These are phyloP conservation scores for Eupsittula cactorum DNA, from an alignment of 2,113 vertebrate species.

Conservation along the genomic window DNA sequence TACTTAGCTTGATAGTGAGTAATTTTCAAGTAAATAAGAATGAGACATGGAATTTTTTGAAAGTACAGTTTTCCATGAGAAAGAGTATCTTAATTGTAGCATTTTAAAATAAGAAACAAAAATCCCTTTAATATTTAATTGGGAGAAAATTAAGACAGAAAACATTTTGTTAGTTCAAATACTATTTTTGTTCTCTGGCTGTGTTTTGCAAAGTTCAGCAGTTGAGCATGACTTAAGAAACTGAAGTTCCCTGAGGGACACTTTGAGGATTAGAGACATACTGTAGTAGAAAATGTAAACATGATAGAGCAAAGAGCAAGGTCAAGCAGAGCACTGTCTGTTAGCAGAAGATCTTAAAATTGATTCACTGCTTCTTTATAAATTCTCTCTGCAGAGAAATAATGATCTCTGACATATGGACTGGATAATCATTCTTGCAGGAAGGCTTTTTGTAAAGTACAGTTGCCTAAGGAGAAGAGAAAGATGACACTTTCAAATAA, in stretches of 20 bases:
- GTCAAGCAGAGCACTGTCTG: conserved; percentile 61
- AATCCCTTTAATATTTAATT: not conserved
- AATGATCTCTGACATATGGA: conserved; percentile 11
- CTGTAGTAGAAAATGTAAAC: conserved; percentile 73
- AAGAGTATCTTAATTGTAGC: not conserved
- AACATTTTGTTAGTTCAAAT: not conserved
- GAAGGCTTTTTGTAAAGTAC: conserved; percentile 3
- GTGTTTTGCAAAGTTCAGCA: conserved; percentile 55
- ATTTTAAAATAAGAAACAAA: not conserved
- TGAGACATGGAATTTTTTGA: not conserved
- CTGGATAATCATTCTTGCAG: conserved; percentile 1
- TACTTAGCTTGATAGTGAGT: not conserved
- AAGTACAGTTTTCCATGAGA: not conserved
- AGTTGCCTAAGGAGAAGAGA: not conserved
- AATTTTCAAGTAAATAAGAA: not conserved
- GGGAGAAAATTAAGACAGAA: not conserved
- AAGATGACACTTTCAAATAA: not conserved
- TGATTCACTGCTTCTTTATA: conserved; percentile 67
- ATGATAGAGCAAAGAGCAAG: conserved; percentile 66
- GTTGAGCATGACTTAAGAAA: conserved; percentile 43
- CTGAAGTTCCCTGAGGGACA: conserved; percentile 63
- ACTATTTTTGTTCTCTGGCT: not conserved
- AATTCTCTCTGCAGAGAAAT: conserved; percentile 52
- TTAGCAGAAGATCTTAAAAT: conserved; percentile 69
- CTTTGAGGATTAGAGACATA: conserved; percentile 64